Evolutionary conservation across 2,113 vertebrate species (phyloP), one percentile per base, ranked within the genome.

Genomic region (Sardina pilchardus): DNA sequence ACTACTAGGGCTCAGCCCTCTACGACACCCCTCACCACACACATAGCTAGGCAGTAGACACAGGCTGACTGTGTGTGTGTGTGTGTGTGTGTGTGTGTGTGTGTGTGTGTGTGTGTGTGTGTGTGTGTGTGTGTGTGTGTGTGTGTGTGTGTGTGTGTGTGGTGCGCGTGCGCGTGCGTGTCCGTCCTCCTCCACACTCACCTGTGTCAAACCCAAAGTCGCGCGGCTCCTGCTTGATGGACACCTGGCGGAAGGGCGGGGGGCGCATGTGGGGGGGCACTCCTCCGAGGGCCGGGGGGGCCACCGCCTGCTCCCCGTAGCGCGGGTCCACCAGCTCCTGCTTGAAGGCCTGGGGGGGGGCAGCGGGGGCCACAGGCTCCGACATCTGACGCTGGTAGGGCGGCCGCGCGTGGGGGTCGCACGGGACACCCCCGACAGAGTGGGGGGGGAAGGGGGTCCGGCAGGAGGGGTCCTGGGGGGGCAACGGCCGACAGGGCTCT

Each of bases 171-270:
- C 24, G 56, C n/a, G 56, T n/a, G 21, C n/a, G 56, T n/a, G 56
- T n/a, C 24, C 8, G 21, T 24, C 24, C 19, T 59, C 26, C 48
- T 48, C 10, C 7, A 63, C 86, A 89, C 92, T 88, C 80, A 98
- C 97, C 97, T 92, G 96, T 96, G 90, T 98, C 97, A 2, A 97
- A 96, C 93, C 96, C 95, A 88, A 96, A 99, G 92, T 99, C 97
- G 85, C 94, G 94, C 0, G 97, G 97, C 92, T 99, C 97, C 91
- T 98, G 97, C 92, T 99, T 98, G 92, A 99, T 97, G 85, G 95
- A 93, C 92, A 97, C 89, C 1, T 95, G 94, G 88, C 94, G 96
- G 92, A 97, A 97, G 85, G 94, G 85, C 0, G 94, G 93, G 24
- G 89, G 81, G 0, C 63, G n/a, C 63, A 71, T 30, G 26, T 30